Evolutionary conservation across 2,113 vertebrate species (phyloP), one percentile per base, ranked within the genome.

Genomic region (Phoenicopterus ruber): DNA sequence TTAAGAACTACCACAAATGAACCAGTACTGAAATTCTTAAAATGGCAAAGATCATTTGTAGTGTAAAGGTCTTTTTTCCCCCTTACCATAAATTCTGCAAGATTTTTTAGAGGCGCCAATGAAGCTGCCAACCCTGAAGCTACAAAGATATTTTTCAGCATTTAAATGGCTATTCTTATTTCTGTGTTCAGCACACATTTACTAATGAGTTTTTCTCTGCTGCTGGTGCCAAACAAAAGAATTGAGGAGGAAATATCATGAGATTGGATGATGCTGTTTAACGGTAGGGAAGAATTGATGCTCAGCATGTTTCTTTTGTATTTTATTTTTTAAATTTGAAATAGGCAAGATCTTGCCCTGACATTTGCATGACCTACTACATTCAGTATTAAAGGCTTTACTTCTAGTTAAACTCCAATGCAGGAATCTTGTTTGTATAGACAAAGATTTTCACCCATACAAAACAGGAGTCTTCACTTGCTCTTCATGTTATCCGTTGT

Each of bases 11-110:
- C 50, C 44, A 52, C 59, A 96, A 83, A 95, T 61, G 66, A 94
- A 95, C 93, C 81, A 87, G 90, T 65, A 73, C 61, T 79, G 63
- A 96, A 93, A 83, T 90, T 89, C 87, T 91, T 94, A 82, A 86
- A 93, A 95, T 82, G 20, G 31, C 84, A 78, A 93, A 77, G 62
- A 78, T 81, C 2, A 81, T 83, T 95, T 92, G 46, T 70, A 76
- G 57, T 72, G 17, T 62, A 89, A 88, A 93, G 46, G 52, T 72
- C 66, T 82, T 84, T 86, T 71, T 76, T 22, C 28, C 38, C 38
- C 44, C 28, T 88, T 82, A 32, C 24, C 61, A 29, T 78, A 72
- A 83, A 26, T 79, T 55, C 62, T 78, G 65, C 70, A 93, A 47
- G 66, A 24, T 58, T 89, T 77, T 88, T 63, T 44, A n/a, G 57